Base-by-base conservation (phyloP, 2,888 invertebrate genomes). In the Ypsolopha scabrella region DNA sequence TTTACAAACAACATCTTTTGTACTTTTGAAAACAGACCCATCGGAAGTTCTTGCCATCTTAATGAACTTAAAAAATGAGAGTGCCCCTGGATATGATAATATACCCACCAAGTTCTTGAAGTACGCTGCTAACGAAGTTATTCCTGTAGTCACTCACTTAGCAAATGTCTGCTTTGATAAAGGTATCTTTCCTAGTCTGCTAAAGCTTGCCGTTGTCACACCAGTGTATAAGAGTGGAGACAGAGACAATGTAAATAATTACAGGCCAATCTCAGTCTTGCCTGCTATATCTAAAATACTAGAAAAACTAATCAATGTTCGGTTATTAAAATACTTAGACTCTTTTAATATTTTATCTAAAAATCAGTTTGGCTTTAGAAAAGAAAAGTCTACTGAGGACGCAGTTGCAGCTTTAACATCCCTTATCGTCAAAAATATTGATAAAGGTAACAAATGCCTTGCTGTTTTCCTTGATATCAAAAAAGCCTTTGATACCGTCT, bases 11-110 rank as follows among this genome's bases (percentile, higher is more conserved):
- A 24, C 48, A 48, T 48, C 48, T 8, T 48, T 48, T 48, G 48
- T 24, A 13, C 38, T 48, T 6, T 48, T 48, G 9, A 33, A 48
- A 34, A 47, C 47, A 4, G 45, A 47, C 36, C 7, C 47, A 34
- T 9, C 9, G 10, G 47, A 35, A 43, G 13, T 43, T n/a, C 9
- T n/a, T n/a, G n/a, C 39, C 6, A 43, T 43, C 24, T 7, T 45
- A 14, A 45, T 33, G 45, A 10, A 9, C 33, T 13, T 51, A 7
- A 52, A 50, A 41, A 50, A 49, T 13, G 37, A 39, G n/a, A 50
- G 52, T 46, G 50, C 52, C 9, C 41, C 52, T 10, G 52, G 52
- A 6, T 38, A 37, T 24, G 49, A 52, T 46, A 41, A 47, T 38
- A 52, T 52, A 6, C 52, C 49, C 6, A 50, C 52, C 1, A 14